Evolutionary conservation across 2,113 vertebrate genomes (phyloP), one percentile per base, ranked within the genome.

Genomic region (Ochotona princeps): DNA sequence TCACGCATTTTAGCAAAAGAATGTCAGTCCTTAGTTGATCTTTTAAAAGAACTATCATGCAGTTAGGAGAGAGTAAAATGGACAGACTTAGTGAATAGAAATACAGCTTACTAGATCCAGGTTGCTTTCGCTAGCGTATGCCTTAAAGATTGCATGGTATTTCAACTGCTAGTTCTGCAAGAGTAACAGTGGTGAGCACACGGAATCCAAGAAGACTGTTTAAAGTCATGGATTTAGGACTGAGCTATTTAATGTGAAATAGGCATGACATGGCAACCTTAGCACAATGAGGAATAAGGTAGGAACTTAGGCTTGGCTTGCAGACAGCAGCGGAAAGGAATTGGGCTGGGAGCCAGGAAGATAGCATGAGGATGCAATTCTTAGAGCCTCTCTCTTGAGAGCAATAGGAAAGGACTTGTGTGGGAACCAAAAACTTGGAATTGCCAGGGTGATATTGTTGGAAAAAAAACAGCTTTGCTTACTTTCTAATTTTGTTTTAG

Each of bases 131-230:
- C 86, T 61, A 35, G 32, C 51, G 13, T 44, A n/a, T 57, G 28
- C 44, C 60, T 63, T 23, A 78, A 78, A 60, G 25, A 65, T 54
- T 17, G 15, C 18, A 14, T 28, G 7, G 11, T 12, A 63, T 83
- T 94, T 89, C 85, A 60, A 47, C 86, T 63, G 35, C 13, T 10
- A n/a, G 7, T n/a, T 26, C 28, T 85, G 70, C 70, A 82, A 91
- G 49, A 30, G 38, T 87, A 63, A 66, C 35, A 51, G 17, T 35
- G 47, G 65, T 57, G 3, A 44, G 38, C 54, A 57, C 54, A 57
- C 54, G 54, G 38, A 44, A 44, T 44, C 38, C 21, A 72, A 30
- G 23, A 44, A 83, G 54, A 3, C 47, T n/a, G 51, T 76, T 90
- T 26, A 44, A 87, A 44, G 78, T 75, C 51, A 83, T 32, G 78